These are phyloP conservation scores for Microtus richardsoni DNA, from an alignment of 2,113 vertebrate genomes.

Conservation along the genomic window DNA sequence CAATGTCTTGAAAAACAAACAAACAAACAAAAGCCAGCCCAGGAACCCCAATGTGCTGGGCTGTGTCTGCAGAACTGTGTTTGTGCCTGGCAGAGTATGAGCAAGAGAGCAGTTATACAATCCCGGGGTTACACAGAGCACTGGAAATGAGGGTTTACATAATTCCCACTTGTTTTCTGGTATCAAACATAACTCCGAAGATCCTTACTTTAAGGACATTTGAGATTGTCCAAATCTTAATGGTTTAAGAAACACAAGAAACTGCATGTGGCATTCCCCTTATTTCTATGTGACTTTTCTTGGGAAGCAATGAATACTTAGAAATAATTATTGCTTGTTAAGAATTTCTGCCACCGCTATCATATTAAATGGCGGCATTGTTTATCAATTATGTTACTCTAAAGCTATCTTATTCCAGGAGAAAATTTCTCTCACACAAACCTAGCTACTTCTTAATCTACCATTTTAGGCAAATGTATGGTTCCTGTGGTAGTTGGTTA, in stretches of 20 bases:
- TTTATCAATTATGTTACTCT: background rate
- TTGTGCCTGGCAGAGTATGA: background rate
- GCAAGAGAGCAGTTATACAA: background rate
- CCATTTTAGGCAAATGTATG: slow-evolving; percentile 36
- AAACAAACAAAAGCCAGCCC: background rate
- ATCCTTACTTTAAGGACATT: slow-evolving; percentile 51
- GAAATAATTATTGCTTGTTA: background rate
- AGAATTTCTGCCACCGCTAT: background rate
- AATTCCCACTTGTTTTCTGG: slow-evolving; percentile 42
- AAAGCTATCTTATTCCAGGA: slow-evolving; percentile 32
- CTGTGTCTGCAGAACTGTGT: background rate
- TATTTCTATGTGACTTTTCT: slow-evolving; percentile 3
- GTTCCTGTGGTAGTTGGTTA: background rate
- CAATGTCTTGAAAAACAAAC: too few species aligned
- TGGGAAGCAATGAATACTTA: background rate
- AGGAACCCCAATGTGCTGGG: background rate
- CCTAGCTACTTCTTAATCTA: background rate
- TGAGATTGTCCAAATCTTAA: slow-evolving; percentile 8
- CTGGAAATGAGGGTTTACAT: slow-evolving; percentile 24
- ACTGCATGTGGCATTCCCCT: background rate
- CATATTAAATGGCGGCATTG: background rate
- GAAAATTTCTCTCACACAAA: slow-evolving; percentile 49
- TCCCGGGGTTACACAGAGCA: background rate
- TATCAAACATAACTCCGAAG: slow-evolving; percentile 25
- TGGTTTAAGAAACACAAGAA: slow-evolving; percentile 40